A percentile compares a stretch with the other conserved stretches of the same genome.
Conservation (phyloP, 1,140 invertebrate species). For the Eurosta solidaginis region DNA sequence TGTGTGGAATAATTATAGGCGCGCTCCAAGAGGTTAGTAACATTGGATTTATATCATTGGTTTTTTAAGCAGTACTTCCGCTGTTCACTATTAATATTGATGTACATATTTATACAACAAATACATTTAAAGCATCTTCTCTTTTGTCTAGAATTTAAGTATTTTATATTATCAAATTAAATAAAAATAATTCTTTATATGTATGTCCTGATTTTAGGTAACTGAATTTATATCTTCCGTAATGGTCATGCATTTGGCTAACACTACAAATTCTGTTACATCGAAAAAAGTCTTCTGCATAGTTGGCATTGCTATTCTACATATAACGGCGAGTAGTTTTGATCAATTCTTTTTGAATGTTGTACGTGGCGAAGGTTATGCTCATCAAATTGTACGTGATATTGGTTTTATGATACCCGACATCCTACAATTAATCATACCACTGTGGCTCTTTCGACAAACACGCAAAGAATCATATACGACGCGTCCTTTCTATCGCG, state of each 20-base stretch:
- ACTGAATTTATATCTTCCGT: constrained; percentile 76
- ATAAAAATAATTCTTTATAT: constrained; percentile 36
- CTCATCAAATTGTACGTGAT: constrained; percentile 74
- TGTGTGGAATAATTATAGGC: too few species aligned
- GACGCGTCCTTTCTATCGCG: constrained; percentile 52
- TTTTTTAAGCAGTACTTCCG: too few species aligned
- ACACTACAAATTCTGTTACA: constrained; percentile 64
- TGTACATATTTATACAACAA: too few species aligned
- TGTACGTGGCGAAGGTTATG: constrained; percentile 69
- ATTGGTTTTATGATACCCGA: constrained; percentile 78
- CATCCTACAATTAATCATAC: constrained; percentile 69
- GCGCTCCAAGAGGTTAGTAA: too few species aligned
- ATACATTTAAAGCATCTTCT: too few species aligned
- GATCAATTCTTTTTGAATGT: constrained; percentile 81
- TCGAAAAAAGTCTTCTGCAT: constrained; percentile 70
- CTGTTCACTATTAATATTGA: too few species aligned
- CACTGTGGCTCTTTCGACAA: constrained; percentile 61
- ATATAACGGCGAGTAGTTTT: constrained; percentile 73
- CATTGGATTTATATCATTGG: too few species aligned
- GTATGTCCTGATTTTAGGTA: constrained; percentile 58
- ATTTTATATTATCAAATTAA: too few species aligned
- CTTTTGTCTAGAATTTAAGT: too few species aligned
- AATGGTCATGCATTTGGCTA: constrained; percentile 67
- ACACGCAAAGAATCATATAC: constrained; percentile 48
- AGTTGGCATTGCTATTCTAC: constrained; percentile 70